Evolutionary conservation across 2,113 vertebrate species (phyloP), one percentile per base, ranked within the genome.

Genomic region (Acrocephalus kingi): DNA sequence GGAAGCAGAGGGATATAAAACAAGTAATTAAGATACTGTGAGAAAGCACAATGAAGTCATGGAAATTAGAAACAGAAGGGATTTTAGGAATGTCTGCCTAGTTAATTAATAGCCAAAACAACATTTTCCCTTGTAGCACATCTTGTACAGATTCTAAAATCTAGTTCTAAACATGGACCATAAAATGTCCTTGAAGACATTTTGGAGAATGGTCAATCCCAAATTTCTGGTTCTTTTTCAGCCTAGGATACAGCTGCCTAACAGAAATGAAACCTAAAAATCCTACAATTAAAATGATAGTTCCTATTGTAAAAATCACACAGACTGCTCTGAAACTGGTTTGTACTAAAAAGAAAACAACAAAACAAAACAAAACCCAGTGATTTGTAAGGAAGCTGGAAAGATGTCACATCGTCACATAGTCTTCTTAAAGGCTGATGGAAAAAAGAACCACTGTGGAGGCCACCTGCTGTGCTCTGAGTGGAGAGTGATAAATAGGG

Each of bases 11-110:
- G 39, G 71, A 85, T 45, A 90, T 88, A 56, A 90, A 95, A 88
- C 39, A 93, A 90, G 39, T 75, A 88, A 95, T 90, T 87, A 86
- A 76, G 48, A 80, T 59, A 75, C 68, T 63, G n/a, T 49, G 48
- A 75, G 61, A 56, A 88, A 78, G 41, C 68, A 55, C 25, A 39
- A 80, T 43, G 28, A 93, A 90, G 56, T 63, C 27, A 81, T 2
- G 76, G 45, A 91, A 85, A 88, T 75, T 75, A 74, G 39, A 66
- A 93, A 80, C 18, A 88, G 69, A 84, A 82, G 14, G 24, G 51
- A 90, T 72, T 74, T 92, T 77, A 87, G 61, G 39, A 87, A 84
- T 49, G 45, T 25, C 37, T 73, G n/a, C 37, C 67, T 90, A 63
- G 52, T 56, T 72, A 68, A 81, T 81, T 74, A 85, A 78, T 54